Conservation (phyloP, 2,888 invertebrate genomes). For the Augochlorella aurata region DNA sequence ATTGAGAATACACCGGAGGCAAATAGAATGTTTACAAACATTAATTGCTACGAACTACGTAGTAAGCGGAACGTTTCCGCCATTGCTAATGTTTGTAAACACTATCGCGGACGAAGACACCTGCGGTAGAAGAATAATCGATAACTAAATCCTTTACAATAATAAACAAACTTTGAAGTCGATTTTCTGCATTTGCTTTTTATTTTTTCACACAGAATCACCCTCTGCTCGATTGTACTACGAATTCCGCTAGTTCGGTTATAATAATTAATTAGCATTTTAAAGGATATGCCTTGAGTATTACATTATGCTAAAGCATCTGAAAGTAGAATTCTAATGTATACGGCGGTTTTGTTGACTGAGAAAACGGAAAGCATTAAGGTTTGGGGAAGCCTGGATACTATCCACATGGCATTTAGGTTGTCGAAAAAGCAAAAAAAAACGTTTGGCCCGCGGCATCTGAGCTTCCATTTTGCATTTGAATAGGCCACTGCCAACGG, state of each 20-base stretch:
- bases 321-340: neutral
- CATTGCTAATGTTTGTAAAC: no score
- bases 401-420: neutral
- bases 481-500: slow-evolving; percentile 9
- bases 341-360: neutral
- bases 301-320: neutral
- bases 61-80: no score
- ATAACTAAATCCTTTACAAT: no score
- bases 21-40: neutral
- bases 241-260: neutral
- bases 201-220: no score
- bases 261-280: neutral
- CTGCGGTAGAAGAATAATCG: no score
- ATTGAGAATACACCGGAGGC: neutral
- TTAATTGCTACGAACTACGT: no score
- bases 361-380: neutral
- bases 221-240: no score
- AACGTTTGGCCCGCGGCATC: slow-evolving; percentile 1
- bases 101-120: no score
- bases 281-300: neutral
- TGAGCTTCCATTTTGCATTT: slow-evolving; percentile 7
- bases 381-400: neutral
- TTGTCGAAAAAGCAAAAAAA: neutral
- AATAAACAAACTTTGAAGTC: no score
- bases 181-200: no score